Evolutionary conservation across 1,140 invertebrate genomes (phyloP).

Genomic region (Idris sp.): DNA sequence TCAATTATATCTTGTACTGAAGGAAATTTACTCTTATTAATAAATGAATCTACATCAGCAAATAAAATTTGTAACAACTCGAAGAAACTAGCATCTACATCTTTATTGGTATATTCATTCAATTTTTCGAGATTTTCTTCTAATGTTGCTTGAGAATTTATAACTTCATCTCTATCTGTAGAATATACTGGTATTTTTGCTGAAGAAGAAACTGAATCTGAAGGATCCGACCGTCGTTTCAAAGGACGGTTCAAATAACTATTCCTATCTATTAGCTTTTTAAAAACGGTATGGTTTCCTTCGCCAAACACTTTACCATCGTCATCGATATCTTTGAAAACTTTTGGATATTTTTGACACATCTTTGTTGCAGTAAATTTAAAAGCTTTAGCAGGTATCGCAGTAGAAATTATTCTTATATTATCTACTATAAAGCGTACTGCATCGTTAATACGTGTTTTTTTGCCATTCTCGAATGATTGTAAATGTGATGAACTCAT

Average conservation of each 20-base stretch:
- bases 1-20: conserved; percentile 5
- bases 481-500: too few species aligned
- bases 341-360: conserved; percentile 4
- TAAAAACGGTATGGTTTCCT: conserved; percentile 9
- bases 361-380: conserved; percentile 16
- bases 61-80: background rate
- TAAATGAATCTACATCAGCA: background rate
- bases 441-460: too few species aligned
- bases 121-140: conserved; percentile 6
- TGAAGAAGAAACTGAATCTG: too few species aligned
- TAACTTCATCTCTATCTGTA: too few species aligned
- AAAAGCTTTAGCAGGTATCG: conserved; percentile 12
- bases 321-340: conserved; percentile 17
- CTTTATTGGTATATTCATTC: conserved; percentile 8
- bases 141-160: too few species aligned
- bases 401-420: background rate
- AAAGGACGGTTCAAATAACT: conserved; percentile 1
- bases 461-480: too few species aligned
- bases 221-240: too few species aligned
- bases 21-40: conserved; percentile 2
- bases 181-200: too few species aligned
- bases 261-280: conserved; percentile 13
- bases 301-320: conserved; percentile 12
- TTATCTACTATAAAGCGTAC: conserved; percentile 6
- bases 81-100: conserved; percentile 6